Evolutionary conservation across 2,888 invertebrate genomes (phyloP), one percentile per base, ranked within the genome.

Genomic region (Megamerina dolium): DNA sequence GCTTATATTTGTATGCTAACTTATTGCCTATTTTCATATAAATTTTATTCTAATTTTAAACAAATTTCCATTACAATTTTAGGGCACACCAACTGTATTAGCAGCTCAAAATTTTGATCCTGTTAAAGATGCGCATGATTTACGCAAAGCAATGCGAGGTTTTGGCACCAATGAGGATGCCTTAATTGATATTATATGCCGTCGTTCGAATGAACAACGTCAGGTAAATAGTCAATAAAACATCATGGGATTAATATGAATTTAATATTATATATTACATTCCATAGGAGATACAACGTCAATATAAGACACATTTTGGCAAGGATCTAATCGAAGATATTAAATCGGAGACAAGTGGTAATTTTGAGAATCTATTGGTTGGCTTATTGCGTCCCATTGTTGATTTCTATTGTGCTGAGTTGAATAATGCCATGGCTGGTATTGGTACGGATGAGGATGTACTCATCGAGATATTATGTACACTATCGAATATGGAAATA

Each of bases 111-210:
- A 82, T 1, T 89, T 89, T 72, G 82, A 89, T 62, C 79, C 90
- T 4, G 79, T 84, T 21, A 78, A 76, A 9, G 91, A 91, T 78
- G 90, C 90, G 0, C 83, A 84, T 55, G 74, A 81, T 2, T 75
- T 92, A 18, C 78, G 90, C n/a, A 86, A 85, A 59, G 91, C 92
- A 1, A 92, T 92, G 92, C 91, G 90, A 73, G 92, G 91, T 16
- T 70, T 71, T 30, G 90, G 93, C 23, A 94, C 94, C 0, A 89
- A 95, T 66, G 94, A 95, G 67, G 85, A 86, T 61, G 78, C 87
- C 1, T 85, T 95, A 57, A 91, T 93, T 45, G 82, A 85, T 56
- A 82, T 95, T 10, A 75, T 96, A 35, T 81, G 87, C 8, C 80
- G 81, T 52, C 81, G 95, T 37, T 83, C 83, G 52, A 92, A 93